Base-by-base conservation (phyloP, 2,797 vertebrate genomes). In the Luscinia megarhynchos region DNA sequence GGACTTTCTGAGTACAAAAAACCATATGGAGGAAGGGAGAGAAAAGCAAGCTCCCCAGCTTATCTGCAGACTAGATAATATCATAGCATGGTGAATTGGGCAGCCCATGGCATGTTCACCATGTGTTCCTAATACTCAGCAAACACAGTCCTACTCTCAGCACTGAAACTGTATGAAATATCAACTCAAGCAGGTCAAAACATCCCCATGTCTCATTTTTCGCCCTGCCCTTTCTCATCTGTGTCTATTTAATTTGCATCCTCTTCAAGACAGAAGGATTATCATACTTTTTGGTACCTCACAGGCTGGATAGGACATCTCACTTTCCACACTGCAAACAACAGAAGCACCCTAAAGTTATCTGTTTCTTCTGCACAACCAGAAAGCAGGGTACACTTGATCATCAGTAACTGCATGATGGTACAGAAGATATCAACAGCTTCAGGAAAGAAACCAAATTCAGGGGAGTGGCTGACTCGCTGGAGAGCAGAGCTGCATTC, bases 111-210 rank as follows among this genome's bases (percentile, higher is more conserved):
- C 58, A 66, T 48, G 43, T 93, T 83, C 51, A 54, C 64, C 24
- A 3, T 64, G n/a, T 76, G 93, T 74, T 79, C 48, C 61, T 80
- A 69, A 89, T 54, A 32, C 68, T 85, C 78, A 80, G 68, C 74
- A 95, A 96, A 92, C 68, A 80, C 16, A 77, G 27, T 61, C 67
- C 45, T 89, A 51, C 59, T 80, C 38, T 82, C 72, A 70, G 84
- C 68, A 46, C 46, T 64, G 38, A 53, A 88, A 86, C 43, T 50
- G 29, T 45, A 59, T 66, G 74, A 95, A 96, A 87, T 94, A 67
- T 38, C 88, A 86, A 40, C 15, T 55, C 30, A 63, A 63, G 51
- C 63, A 79, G 59, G 57, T 70, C 41, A 76, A 73, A 95, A 43
- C 18, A 84, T 70, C 29, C 32, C 34, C 45, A 1, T 0, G 34